Base-by-base conservation (phyloP, 2,113 vertebrate genomes). In the Hippolais icterina region DNA sequence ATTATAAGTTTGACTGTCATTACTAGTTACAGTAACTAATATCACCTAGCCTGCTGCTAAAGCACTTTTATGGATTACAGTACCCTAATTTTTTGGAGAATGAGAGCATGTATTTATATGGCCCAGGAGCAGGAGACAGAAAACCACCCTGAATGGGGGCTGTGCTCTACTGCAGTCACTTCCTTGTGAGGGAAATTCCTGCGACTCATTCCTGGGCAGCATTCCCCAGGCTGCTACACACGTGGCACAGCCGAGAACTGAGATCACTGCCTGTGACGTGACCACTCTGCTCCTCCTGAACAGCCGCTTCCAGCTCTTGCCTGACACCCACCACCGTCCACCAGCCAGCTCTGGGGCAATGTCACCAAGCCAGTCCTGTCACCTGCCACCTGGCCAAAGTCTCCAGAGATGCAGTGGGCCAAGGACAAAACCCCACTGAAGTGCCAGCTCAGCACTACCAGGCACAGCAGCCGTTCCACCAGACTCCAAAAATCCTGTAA, bases 311-410 rank as follows among this genome's bases (percentile, higher is more conserved):
- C 88, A 28, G 74, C 46, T 12, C 16, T 0, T 1, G 47, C 54
- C 82, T 0, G 41, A 2, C 0, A 1, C 76, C 44, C 83, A 2
- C 33, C 52, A 0, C 49, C 4, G 5, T 2, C 11, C 2, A 3
- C 31, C 12, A 0, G 54, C 56, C 14, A 3, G 8, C 31, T 1
- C 15, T 0, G 2, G 29, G 52, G 5, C 87, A 16, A 1, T 8
- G 35, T 1, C 75, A 74, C 44, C 10, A 1, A 28, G 24, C 37
- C 3, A 2, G 49, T 49, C 7, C 1, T 1, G 11, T 10, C 83
- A 24, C 83, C 29, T 15, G 31, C 28, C 21, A 1, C 53, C 20
- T 0, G 19, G 29, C 24, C 69, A 10, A 59, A 79, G 75, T 17
- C 60, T 41, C 3, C 2, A 1, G 1, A 50, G 64, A 22, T 17